Evolutionary conservation across 2,797 vertebrate genomes (phyloP).

Genomic region (Gobionotothen gibberifrons): DNA sequence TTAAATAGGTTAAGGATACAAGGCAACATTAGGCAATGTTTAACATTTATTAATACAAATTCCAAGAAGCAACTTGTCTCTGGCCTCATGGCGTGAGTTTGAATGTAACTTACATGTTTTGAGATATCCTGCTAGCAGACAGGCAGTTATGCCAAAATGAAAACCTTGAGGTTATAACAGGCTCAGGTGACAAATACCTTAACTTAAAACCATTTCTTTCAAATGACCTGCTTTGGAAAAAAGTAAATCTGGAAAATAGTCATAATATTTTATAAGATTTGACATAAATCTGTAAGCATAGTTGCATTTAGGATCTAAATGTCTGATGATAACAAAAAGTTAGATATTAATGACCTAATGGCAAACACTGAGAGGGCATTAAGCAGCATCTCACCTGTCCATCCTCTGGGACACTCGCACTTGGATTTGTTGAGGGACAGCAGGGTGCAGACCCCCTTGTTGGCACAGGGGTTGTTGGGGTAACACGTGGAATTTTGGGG

Average conservation of each 20-base stretch:
- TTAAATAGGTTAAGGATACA: neutral
- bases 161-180: too few relatives aligned
- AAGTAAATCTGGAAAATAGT: too few relatives aligned
- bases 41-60: conserved; percentile 3
- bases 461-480: conserved; percentile 88
- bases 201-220: too few relatives aligned
- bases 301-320: neutral
- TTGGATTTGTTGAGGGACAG: conserved; percentile 85
- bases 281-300: neutral
- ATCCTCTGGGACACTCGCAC: conserved; percentile 88
- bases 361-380: neutral
- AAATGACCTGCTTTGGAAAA: too few relatives aligned
- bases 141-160: too few relatives aligned
- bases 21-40: neutral
- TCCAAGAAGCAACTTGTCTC: neutral
- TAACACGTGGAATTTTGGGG: conserved; percentile 90
- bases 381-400: conserved; percentile 85
- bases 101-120: neutral
- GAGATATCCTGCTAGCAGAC: neutral
- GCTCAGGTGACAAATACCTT: too few relatives aligned
- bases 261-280: neutral
- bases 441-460: conserved; percentile 87
- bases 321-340: neutral
- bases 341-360: neutral
- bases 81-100: neutral